These are phyloP conservation scores for Philereme transversata DNA, from an alignment of 2,888 invertebrate species.

Conservation along the genomic window DNA sequence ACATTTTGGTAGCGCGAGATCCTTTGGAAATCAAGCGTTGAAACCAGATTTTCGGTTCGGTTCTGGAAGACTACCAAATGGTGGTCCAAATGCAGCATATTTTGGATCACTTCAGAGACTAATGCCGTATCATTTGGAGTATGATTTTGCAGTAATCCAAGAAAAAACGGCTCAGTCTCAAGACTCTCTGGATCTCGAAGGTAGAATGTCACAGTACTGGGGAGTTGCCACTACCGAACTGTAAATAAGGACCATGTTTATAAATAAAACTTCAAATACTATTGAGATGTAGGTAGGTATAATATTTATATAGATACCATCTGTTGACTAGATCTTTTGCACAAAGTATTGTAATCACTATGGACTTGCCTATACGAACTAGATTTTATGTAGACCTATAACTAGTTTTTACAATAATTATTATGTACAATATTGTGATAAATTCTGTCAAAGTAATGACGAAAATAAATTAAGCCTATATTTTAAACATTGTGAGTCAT, in stretches of 20 bases:
- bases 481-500: slow-evolving; percentile 42
- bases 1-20: slow-evolving; percentile 91
- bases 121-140: slow-evolving; percentile 92
- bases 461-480: slow-evolving; percentile 50
- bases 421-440: slow-evolving; percentile 71
- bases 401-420: slow-evolving; percentile 35
- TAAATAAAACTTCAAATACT: slow-evolving; percentile 73
- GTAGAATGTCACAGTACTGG: slow-evolving; percentile 95
- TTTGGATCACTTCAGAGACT: slow-evolving; percentile 93
- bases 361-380: slow-evolving; percentile 68
- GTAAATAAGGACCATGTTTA: slow-evolving; percentile 68
- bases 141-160: slow-evolving; percentile 92
- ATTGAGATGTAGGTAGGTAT: slow-evolving; percentile 58
- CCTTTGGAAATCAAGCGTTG: slow-evolving; percentile 87
- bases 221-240: slow-evolving; percentile 94
- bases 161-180: slow-evolving; percentile 87
- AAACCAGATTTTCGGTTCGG: slow-evolving; percentile 85
- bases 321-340: slow-evolving; percentile 82
- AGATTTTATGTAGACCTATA: slow-evolving; percentile 40
- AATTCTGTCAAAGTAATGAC: slow-evolving; percentile 52
- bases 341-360: slow-evolving; percentile 76
- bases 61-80: slow-evolving; percentile 85
- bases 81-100: slow-evolving; percentile 94
- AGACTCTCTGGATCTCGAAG: slow-evolving; percentile 91
- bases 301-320: slow-evolving; percentile 75